Conservation (phyloP, 2,888 invertebrate genomes). For the Andrena minutula region DNA sequence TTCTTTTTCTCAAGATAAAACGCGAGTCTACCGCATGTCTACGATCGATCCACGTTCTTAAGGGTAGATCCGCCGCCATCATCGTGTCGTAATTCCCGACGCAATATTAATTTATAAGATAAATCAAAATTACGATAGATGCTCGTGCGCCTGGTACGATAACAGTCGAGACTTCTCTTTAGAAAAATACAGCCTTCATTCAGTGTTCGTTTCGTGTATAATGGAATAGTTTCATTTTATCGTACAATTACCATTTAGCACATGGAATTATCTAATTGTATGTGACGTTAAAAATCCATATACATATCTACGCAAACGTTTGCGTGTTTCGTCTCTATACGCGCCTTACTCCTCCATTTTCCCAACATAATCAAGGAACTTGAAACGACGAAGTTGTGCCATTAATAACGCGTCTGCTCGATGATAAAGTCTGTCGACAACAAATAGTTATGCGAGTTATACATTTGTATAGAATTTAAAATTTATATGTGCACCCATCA, state of each 20-base stretch:
- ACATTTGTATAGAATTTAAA: not conserved
- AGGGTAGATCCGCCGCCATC: not conserved
- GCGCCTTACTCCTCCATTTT: not conserved
- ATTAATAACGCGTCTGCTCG: not conserved
- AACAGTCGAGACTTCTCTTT: not conserved
- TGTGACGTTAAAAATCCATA: not conserved
- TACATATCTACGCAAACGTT: not conserved
- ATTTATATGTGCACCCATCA: constrained; percentile 2
- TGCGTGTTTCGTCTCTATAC: not conserved
- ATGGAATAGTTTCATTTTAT: not conserved
- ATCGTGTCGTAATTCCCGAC: not conserved
- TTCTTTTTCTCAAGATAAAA: not conserved
- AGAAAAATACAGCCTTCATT: not conserved
- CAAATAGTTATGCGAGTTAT: not conserved
- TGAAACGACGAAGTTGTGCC: not conserved
- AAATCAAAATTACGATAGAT: not conserved
- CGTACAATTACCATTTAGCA: not conserved
- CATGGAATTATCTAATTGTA: not conserved
- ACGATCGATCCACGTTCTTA: not conserved
- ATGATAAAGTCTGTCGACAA: not conserved
- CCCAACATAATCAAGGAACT: not conserved
- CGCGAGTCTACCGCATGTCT: not conserved
- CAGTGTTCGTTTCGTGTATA: not conserved
- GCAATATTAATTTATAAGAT: not conserved
- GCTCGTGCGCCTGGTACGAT: no score